A percentile compares a stretch with the other conserved stretches of the same genome.
Conservation (phyloP, 2,797 vertebrate species). For the Aselliscus stoliczkanus region DNA sequence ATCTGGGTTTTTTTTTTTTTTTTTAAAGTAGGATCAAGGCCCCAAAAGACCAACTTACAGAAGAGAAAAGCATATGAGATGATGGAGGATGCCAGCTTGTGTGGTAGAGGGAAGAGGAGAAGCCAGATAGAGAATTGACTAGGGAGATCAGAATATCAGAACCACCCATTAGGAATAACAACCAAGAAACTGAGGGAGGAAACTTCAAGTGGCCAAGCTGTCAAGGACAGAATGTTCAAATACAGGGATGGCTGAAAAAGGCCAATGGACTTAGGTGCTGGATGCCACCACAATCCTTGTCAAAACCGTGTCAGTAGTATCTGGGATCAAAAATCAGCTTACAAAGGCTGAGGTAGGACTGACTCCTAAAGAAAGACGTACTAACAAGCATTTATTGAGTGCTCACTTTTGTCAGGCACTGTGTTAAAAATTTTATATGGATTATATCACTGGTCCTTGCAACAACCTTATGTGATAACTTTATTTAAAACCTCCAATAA, state of each 20-base stretch:
- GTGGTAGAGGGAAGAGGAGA: background rate
- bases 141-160: background rate
- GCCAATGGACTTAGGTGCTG: background rate
- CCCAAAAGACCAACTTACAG: background rate
- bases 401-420: background rate
- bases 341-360: background rate
- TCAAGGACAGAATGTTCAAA: background rate
- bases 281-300: background rate
- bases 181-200: background rate
- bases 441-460: background rate
- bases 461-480: background rate
- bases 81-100: background rate
- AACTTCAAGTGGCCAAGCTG: background rate
- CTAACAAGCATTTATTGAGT: background rate
- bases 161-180: background rate
- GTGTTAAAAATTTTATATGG: background rate
- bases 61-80: background rate
- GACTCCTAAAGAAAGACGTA: background rate
- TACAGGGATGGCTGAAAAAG: background rate
- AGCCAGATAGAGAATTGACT: background rate
- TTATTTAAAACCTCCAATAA: background rate
- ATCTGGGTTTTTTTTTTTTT: no score
- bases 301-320: background rate
- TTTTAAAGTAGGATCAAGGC: no score
- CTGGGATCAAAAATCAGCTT: background rate